These are phyloP conservation scores for Tachysurus fulvidraco DNA, from an alignment of 2,113 vertebrate genomes.

Conservation along the genomic window DNA sequence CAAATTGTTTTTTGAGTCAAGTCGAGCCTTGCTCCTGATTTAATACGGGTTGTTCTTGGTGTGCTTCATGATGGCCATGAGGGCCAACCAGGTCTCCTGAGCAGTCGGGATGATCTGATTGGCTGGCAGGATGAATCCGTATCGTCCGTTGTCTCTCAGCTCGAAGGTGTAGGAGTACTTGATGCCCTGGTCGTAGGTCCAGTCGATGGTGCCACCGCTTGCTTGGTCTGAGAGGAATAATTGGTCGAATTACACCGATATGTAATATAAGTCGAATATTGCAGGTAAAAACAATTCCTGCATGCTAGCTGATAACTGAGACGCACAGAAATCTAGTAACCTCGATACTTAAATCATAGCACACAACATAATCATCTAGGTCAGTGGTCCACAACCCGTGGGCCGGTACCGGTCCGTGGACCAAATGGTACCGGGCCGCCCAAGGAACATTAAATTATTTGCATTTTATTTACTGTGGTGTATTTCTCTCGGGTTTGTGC, in stretches of 20 bases:
- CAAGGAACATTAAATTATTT: too few species aligned
- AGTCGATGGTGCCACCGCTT: slow-evolving; percentile 82
- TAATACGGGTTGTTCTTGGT: slow-evolving; percentile 49
- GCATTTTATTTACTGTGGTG: too few species aligned
- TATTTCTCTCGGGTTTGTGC: too few species aligned
- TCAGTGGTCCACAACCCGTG: too few species aligned
- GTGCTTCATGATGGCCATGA: slow-evolving; percentile 78
- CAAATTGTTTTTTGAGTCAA: not conserved
- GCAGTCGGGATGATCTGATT: slow-evolving; percentile 85
- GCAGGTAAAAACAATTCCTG: not conserved
- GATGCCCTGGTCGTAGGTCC: slow-evolving; percentile 80
- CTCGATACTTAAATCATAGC: not conserved
- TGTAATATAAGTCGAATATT: too few species aligned
- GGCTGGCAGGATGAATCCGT: slow-evolving; percentile 85
- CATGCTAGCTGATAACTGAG: not conserved
- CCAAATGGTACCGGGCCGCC: too few species aligned
- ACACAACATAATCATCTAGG: not conserved
- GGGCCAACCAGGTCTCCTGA: slow-evolving; percentile 82
- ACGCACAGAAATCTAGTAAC: not conserved
- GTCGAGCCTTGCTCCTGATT: not conserved
- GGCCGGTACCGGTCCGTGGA: too few species aligned
- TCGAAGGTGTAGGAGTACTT: slow-evolving; percentile 86
- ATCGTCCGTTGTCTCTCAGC: slow-evolving; percentile 82
- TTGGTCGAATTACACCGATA: not conserved
- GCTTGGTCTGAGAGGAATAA: slow-evolving; percentile 73